phyloP scores from a whole-genome alignment of 2,888 invertebrate genomes.

The Ectobius pallidus region DNA sequence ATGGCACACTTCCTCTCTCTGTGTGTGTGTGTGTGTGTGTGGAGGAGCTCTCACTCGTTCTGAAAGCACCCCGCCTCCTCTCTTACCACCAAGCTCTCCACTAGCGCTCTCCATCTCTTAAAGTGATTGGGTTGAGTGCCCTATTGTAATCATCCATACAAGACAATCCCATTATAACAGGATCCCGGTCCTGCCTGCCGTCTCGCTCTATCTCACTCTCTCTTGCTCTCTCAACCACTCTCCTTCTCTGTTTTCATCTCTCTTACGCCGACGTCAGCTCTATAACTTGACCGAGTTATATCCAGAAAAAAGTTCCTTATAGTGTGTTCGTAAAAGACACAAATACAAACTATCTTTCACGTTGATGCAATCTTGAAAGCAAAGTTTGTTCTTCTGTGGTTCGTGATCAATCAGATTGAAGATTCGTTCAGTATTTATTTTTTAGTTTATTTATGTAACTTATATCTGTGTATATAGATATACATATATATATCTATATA shows the following conservation, averaged over 20 bases:
- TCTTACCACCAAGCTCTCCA: too few relatives aligned
- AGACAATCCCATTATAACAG: constrained; percentile 57
- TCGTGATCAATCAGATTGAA: too few relatives aligned
- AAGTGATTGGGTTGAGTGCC: constrained; percentile 53
- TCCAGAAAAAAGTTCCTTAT: neutral
- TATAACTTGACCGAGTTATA: constrained; percentile 19
- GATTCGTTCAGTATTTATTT: too few relatives aligned
- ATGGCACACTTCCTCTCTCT: neutral
- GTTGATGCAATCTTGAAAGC: too few relatives aligned
- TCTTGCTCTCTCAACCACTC: too few relatives aligned
- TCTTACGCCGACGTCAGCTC: constrained; percentile 11
- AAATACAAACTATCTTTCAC: too few relatives aligned
- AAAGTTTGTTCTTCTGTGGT: too few relatives aligned
- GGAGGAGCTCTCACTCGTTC: constrained; percentile 9
- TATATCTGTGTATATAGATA: too few relatives aligned
- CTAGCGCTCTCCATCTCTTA: constrained; percentile 37
- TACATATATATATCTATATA: too few relatives aligned
- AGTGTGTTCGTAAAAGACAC: neutral
- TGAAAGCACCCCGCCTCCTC: constrained; percentile 11
- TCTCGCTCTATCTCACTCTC: constrained; percentile 16
- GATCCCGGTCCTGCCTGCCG: too few relatives aligned
- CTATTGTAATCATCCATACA: constrained; percentile 56
- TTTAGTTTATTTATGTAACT: too few relatives aligned
- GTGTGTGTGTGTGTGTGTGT: neutral
- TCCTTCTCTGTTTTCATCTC: too few relatives aligned